Percentiles rank a stretch among this genome's conserved stretches.
Conservation (phyloP, 1,140 invertebrate species). For the Drosophila mauritiana region DNA sequence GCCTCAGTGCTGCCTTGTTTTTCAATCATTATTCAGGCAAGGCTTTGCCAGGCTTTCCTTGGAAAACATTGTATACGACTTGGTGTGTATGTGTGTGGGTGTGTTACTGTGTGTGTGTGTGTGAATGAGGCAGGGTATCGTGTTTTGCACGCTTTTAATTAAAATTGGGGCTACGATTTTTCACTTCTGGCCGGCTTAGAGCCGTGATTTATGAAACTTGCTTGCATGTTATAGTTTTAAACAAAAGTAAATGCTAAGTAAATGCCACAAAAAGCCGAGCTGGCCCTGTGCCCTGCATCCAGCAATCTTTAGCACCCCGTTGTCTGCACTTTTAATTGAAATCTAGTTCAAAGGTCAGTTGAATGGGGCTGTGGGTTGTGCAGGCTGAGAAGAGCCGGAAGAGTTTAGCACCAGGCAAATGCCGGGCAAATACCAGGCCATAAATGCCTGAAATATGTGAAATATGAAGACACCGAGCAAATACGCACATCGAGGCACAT, state of each 20-base stretch:
- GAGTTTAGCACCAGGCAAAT: conserved; percentile 33
- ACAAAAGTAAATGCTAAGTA: conserved; percentile 79
- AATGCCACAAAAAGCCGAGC: conserved; percentile 70
- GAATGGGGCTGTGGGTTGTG: conserved; percentile 36
- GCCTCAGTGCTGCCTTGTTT: conserved; percentile 66
- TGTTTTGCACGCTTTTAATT: conserved; percentile 83
- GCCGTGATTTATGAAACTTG: conserved; percentile 81
- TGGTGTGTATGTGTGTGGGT: conserved; percentile 27
- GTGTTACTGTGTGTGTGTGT: conserved; percentile 8
- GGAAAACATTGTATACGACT: conserved; percentile 66
- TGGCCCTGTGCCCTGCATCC: background rate
- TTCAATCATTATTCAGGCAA: conserved; percentile 81
- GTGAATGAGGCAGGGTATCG: conserved; percentile 59
- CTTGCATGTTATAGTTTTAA: conserved; percentile 79
- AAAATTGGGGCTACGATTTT: conserved; percentile 81
- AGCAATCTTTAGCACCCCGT: background rate
- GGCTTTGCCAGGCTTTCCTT: conserved; percentile 72
- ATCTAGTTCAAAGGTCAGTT: conserved; percentile 75
- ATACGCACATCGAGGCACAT: conserved; percentile 31
- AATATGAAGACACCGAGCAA: conserved; percentile 66
- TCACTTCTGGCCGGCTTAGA: conserved; percentile 73
- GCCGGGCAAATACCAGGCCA: conserved; percentile 43
- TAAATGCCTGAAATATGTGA: conserved; percentile 65
- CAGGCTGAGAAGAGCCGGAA: conserved; percentile 4
- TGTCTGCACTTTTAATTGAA: conserved; percentile 71